Percentiles rank a stretch among this genome's conserved stretches.
phyloP scores from a whole-genome alignment of 1,140 invertebrate species.

The Trichogramma pretiosum region DNA sequence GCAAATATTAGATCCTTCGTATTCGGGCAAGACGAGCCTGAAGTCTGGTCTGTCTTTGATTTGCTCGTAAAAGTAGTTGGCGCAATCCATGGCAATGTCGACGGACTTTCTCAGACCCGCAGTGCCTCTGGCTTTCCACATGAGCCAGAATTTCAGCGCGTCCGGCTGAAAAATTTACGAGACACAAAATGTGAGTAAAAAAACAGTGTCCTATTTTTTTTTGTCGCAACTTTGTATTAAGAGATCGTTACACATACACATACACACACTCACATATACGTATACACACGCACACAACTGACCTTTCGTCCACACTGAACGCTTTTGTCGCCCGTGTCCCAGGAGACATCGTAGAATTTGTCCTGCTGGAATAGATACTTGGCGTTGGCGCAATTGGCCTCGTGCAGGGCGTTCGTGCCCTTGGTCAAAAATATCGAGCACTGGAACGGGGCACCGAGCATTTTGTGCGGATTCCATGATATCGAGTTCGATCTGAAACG shows the following conservation, averaged over 20 bases:
- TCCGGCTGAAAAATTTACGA: constrained; percentile 61
- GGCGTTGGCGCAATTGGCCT: constrained; percentile 69
- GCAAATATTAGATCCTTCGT: constrained; percentile 76
- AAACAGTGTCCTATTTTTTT: too few species aligned
- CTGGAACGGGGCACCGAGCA: constrained; percentile 80
- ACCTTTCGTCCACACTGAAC: constrained; percentile 86
- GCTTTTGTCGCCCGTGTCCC: constrained; percentile 88
- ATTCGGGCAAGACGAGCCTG: constrained; percentile 50
- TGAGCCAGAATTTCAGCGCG: constrained; percentile 86
- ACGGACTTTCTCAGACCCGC: constrained; percentile 49
- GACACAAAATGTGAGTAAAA: background rate
- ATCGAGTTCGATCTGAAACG: constrained; percentile 69
- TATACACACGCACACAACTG: background rate
- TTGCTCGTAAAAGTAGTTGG: constrained; percentile 49
- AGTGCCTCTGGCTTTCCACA: constrained; percentile 75
- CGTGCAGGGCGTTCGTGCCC: constrained; percentile 56
- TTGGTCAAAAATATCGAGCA: constrained; percentile 73
- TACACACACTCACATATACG: background rate
- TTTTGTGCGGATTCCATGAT: constrained; percentile 91
- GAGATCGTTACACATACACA: too few species aligned
- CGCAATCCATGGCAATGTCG: constrained; percentile 55
- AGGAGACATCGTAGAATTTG: constrained; percentile 84
- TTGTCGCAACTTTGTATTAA: too few species aligned
- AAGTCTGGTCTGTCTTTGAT: constrained; percentile 50
- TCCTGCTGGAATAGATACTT: constrained; percentile 87